Evolutionary conservation across 2,113 vertebrate species (phyloP), one percentile per base, ranked within the genome.

Genomic region (Euleptes europaea): DNA sequence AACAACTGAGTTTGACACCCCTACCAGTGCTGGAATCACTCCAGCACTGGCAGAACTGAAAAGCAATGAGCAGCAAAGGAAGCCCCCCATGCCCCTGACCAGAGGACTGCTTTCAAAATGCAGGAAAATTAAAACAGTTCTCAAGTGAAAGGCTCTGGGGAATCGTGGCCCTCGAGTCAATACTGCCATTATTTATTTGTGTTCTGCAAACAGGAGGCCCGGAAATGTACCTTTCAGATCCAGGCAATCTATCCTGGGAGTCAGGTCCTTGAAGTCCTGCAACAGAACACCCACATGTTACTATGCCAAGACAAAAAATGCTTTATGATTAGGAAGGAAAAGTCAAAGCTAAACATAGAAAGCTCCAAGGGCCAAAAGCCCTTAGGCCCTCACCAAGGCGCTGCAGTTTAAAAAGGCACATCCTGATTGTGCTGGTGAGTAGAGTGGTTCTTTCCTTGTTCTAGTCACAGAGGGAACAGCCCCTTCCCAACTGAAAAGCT

Each of bases 231-330:
- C 98, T 96, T 98, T 98, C 3, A 98, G 96, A 94, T 98, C 98
- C 81, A 98, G 94, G 91, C 97, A 98, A 83, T 98, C 97, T n/a
- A 97, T 97, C 90, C 98, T 95, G 86, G 96, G 97, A n/a, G 96
- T 96, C 47, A 98, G 95, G 86, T 98, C 97, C 23, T 96, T 97
- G 71, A 98, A 95, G 84, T 98, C 98, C 98, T 98, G 86, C 28
- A 93, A 93, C 86, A 80, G 38, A 80, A 72, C 3, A 74, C 38
- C 0, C 11, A 3, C 2, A 0, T 1, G n/a, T 83, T 51, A 83
- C 49, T 13, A 33, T 0, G 2, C 23, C 28, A 21, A 0, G 35
- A 15, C 63, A 14, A 14, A 9, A 10, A 19, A 1, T 1, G 13
- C 23, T 19, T 44, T 7, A 42, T 13, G 33, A 35, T 5, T 1